Conservation (phyloP, 2,888 invertebrate species). For the Sinotaia quadrata region DNA sequence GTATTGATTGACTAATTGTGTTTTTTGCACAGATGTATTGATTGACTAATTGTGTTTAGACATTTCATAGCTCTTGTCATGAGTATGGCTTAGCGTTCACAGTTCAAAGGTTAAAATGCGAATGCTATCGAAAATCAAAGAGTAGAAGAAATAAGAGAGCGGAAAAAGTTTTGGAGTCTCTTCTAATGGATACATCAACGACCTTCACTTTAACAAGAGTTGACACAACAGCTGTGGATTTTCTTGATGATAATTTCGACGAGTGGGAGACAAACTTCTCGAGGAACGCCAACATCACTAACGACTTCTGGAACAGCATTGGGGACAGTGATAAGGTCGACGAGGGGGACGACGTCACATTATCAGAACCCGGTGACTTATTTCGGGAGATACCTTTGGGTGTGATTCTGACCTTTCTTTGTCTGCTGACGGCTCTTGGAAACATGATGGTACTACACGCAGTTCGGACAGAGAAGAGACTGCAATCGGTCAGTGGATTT, state of each 20-base stretch:
- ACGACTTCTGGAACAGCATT: not conserved
- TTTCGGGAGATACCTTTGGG: constrained; percentile 67
- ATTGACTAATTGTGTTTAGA: too few relatives aligned
- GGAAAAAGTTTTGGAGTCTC: too few relatives aligned
- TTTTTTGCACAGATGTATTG: too few relatives aligned
- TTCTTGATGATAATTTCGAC: constrained; percentile 10
- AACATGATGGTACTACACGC: constrained; percentile 75
- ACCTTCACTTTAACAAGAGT: not conserved
- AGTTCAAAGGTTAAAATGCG: too few relatives aligned
- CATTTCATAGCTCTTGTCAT: too few relatives aligned
- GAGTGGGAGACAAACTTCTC: constrained; percentile 1
- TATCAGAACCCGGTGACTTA: constrained; percentile 24
- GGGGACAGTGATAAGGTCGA: not conserved
- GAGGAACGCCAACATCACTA: constrained; percentile 14
- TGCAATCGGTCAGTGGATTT: constrained; percentile 73
- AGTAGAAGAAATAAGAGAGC: too few relatives aligned
- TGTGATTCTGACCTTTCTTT: constrained; percentile 70
- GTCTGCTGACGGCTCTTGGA: constrained; percentile 73
- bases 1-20: too few relatives aligned
- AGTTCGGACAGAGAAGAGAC: constrained; percentile 73
- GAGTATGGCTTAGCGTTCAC: too few relatives aligned
- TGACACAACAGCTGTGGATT: not conserved
- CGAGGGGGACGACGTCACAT: constrained; percentile 4
- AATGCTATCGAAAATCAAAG: too few relatives aligned
- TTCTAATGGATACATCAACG: not conserved